Conservation (phyloP, 1,140 invertebrate species). For the Sipha flava region DNA sequence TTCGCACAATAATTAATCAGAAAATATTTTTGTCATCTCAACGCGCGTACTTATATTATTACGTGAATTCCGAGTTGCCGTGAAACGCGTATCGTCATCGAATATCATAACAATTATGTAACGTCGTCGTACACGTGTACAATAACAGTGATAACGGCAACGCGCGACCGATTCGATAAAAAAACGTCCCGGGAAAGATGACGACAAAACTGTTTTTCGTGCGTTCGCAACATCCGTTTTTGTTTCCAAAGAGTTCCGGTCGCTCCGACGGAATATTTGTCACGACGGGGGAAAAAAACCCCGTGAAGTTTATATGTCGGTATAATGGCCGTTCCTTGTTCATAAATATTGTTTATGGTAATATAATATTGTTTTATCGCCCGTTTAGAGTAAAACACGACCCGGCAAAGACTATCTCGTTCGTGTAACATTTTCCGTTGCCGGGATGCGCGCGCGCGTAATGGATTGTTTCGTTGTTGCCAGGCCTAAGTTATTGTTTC, state of each 20-base stretch:
- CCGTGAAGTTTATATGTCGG: neutral
- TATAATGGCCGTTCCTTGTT: conserved; percentile 15
- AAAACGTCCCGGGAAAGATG: neutral
- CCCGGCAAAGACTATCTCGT: neutral
- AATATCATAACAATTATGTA: too few relatives aligned
- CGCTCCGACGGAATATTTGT: conserved; percentile 12
- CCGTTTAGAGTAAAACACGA: conserved; percentile 2
- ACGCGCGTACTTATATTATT: neutral
- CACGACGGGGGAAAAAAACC: neutral
- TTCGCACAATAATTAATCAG: too few relatives aligned
- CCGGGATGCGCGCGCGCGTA: neutral
- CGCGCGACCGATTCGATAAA: too few relatives aligned
- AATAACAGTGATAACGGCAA: too few relatives aligned
- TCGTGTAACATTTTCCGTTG: neutral
- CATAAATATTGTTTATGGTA: conserved; percentile 31
- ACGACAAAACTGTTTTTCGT: neutral
- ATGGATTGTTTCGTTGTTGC: conserved; percentile 2
- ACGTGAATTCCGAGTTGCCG: too few relatives aligned
- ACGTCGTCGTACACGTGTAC: too few relatives aligned
- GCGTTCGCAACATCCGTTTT: neutral
- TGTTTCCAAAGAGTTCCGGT: conserved; percentile 7
- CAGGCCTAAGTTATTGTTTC: too few relatives aligned
- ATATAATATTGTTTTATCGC: neutral
- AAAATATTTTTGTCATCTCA: too few relatives aligned
- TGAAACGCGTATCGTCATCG: neutral